phyloP scores from a whole-genome alignment of 2,113 vertebrate species.

The Theristicus caerulescens region DNA sequence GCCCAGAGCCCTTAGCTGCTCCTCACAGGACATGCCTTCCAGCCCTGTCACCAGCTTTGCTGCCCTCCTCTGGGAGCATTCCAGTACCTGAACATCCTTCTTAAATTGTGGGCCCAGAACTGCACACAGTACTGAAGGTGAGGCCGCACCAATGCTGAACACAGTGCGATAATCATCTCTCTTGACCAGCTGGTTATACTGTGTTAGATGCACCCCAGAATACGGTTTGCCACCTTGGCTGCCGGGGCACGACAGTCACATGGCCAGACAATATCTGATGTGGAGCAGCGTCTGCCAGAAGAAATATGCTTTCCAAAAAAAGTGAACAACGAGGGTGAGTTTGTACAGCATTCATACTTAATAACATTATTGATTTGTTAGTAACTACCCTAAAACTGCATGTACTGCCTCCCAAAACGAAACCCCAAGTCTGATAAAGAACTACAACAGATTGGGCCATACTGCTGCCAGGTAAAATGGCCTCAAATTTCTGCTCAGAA shows the following conservation, averaged over 20 bases:
- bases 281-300: neutral
- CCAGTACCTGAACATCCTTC: too few relatives aligned
- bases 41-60: too few relatives aligned
- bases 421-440: neutral
- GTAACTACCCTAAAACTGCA: neutral
- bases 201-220: neutral
- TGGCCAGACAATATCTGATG: neutral
- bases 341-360: neutral
- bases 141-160: fast-evolving
- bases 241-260: neutral
- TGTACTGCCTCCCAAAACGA: neutral
- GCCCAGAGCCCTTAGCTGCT: too few relatives aligned
- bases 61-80: too few relatives aligned
- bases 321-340: neutral
- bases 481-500: neutral
- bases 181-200: neutral
- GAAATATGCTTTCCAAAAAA: neutral
- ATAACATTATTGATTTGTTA: neutral
- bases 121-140: too few relatives aligned
- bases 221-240: neutral
- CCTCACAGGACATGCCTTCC: too few relatives aligned
- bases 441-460: neutral
- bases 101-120: too few relatives aligned
- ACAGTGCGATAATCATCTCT: neutral
- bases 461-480: neutral